Conservation (phyloP, 2,113 vertebrate genomes). For the Theristicus caerulescens region DNA sequence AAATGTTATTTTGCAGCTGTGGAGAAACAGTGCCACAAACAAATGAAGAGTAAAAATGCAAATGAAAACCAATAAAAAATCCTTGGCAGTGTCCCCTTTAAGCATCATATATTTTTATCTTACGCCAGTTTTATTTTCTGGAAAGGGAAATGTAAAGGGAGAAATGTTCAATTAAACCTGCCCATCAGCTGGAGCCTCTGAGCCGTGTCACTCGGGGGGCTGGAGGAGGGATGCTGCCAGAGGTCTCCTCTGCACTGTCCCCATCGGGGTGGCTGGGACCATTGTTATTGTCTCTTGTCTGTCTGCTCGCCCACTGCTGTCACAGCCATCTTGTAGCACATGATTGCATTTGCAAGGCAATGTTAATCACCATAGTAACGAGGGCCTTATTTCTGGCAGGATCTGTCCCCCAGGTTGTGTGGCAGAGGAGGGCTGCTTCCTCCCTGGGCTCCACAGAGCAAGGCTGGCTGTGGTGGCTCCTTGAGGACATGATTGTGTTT, state of each 20-base stretch:
- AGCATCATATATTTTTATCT: slow-evolving; percentile 63
- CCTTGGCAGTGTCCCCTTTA: slow-evolving; percentile 44
- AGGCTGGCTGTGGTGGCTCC: neutral
- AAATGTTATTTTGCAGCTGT: neutral
- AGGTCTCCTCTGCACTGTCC: neutral
- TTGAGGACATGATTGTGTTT: fast-evolving
- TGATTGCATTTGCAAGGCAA: neutral
- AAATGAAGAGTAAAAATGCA: neutral
- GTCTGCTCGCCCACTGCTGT: fast-evolving
- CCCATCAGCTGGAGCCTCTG: neutral
- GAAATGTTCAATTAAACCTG: slow-evolving; percentile 49
- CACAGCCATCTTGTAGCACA: neutral
- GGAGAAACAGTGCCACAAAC: neutral
- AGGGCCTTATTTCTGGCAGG: neutral
- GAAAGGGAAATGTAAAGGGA: slow-evolving; percentile 44
- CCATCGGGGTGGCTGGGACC: neutral
- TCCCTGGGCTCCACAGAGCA: fast-evolving
- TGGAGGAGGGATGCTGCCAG: neutral
- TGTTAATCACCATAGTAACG: neutral
- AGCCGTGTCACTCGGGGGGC: fast-evolving
- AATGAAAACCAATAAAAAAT: slow-evolving; percentile 37
- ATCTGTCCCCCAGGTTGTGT: neutral
- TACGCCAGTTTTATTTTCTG: slow-evolving; percentile 29
- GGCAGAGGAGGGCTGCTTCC: fast-evolving
- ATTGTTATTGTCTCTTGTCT: neutral